A percentile compares a stretch with the other conserved stretches of the same genome.
Evolutionary conservation across 1,140 invertebrate species (phyloP).

Genomic region (Drosophila persimilis): DNA sequence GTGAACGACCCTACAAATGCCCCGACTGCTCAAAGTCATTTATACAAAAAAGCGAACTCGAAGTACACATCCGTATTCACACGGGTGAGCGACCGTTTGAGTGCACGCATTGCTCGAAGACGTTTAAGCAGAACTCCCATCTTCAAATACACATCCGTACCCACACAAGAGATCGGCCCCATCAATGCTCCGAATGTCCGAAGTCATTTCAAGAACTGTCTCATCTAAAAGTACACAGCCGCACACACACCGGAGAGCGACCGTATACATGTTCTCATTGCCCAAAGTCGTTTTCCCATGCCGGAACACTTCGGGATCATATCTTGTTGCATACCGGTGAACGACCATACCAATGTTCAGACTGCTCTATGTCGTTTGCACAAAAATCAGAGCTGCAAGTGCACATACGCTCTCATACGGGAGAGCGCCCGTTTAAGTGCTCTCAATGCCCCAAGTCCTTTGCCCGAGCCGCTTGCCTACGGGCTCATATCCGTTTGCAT

Average conservation of each 20-base stretch:
- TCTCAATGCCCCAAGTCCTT: slow-evolving; percentile 12
- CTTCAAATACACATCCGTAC: not conserved
- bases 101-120: slow-evolving; percentile 3
- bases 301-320: too few species aligned
- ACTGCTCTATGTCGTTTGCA: slow-evolving; percentile 2
- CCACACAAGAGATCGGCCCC: too few species aligned
- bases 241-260: too few species aligned
- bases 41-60: not conserved
- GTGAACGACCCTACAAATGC: slow-evolving; percentile 6
- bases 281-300: not conserved
- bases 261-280: slow-evolving; percentile 2
- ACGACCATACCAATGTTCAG: too few species aligned
- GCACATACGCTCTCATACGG: not conserved
- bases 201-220: too few species aligned
- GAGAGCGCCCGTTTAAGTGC: slow-evolving; percentile 4
- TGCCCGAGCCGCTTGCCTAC: not conserved
- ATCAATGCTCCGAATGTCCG: too few species aligned
- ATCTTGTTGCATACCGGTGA: slow-evolving; percentile 12
- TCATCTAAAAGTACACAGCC: too few species aligned
- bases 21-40: slow-evolving; percentile 6
- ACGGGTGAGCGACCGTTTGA: slow-evolving; percentile 15
- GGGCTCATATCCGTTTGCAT: slow-evolving; percentile 4
- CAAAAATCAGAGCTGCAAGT: not conserved
- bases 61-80: slow-evolving; percentile 14
- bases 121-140: not conserved